A percentile compares a stretch with the other conserved stretches of the same genome.
phyloP scores from a whole-genome alignment of 2,888 invertebrate species.

The Phasia obesa region DNA sequence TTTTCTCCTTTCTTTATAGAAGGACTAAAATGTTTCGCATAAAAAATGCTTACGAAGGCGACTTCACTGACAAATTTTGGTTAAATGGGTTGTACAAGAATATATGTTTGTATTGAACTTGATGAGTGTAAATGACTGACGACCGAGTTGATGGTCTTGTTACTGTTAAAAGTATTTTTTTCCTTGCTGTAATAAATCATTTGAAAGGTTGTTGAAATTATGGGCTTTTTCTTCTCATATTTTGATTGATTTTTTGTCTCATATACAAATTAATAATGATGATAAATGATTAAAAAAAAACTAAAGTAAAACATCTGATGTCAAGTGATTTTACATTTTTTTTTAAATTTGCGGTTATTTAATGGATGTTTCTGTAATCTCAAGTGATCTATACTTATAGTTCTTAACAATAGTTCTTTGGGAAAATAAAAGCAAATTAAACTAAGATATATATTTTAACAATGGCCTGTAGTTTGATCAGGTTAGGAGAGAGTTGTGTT shows the following conservation, averaged over 20 bases:
- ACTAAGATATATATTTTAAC: too few relatives aligned
- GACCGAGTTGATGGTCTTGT: slow-evolving; percentile 1
- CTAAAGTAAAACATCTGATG: neutral
- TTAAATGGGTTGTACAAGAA: neutral
- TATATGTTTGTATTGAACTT: neutral
- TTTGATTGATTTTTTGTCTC: slow-evolving; percentile 31
- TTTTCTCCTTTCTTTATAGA: too few relatives aligned
- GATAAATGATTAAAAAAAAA: neutral
- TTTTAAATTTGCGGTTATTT: too few relatives aligned
- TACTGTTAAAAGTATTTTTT: slow-evolving; percentile 19
- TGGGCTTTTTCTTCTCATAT: slow-evolving; percentile 6
- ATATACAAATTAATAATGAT: slow-evolving; percentile 1
- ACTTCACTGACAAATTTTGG: neutral
- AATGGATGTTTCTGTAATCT: too few relatives aligned
- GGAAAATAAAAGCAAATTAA: too few relatives aligned
- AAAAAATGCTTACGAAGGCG: too few relatives aligned
- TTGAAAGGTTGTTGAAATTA: slow-evolving; percentile 57
- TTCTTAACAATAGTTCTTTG: too few relatives aligned
- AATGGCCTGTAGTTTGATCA: too few relatives aligned
- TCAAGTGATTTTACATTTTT: slow-evolving; percentile 26
- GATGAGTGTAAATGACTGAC: slow-evolving; percentile 18
- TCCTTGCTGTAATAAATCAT: slow-evolving; percentile 55
- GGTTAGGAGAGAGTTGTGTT: too few relatives aligned
- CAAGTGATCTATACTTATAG: too few relatives aligned
- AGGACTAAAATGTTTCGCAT: too few relatives aligned